Percentiles rank a stretch among this genome's conserved stretches.
phyloP scores from a whole-genome alignment of 2,888 invertebrate genomes.

The Lepidonotus clava region DNA sequence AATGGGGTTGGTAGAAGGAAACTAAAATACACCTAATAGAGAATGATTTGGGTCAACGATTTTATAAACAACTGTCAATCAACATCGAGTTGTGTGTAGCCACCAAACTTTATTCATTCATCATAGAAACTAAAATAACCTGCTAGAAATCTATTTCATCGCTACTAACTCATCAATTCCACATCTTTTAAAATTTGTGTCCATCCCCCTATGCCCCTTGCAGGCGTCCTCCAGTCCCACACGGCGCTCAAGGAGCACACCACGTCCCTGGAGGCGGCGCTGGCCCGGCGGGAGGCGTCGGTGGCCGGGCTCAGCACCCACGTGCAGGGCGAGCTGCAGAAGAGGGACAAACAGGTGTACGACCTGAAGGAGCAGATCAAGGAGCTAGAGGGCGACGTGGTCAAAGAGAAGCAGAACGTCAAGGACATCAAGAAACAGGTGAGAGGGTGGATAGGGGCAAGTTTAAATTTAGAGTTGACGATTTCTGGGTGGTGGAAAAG shows the following conservation, averaged over 20 bases:
- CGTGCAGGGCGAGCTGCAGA: slow-evolving; percentile 68
- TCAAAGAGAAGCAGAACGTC: slow-evolving; percentile 75
- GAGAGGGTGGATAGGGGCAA: no score
- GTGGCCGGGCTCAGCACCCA: slow-evolving; percentile 74
- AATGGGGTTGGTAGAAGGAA: no score
- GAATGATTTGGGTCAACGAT: no score
- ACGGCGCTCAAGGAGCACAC: slow-evolving; percentile 77
- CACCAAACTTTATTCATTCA: no score
- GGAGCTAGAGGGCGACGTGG: slow-evolving; percentile 74
- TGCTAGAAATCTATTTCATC: no score
- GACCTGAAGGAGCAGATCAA: slow-evolving; percentile 69
- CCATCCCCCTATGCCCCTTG: neutral
- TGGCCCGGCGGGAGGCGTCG: slow-evolving; percentile 77
- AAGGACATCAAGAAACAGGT: slow-evolving; percentile 79
- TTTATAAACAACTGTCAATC: no score
- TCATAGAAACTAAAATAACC: no score
- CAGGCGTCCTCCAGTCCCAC: slow-evolving; percentile 78
- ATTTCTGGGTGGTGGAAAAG: no score
- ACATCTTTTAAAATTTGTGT: neutral
- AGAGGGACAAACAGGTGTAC: slow-evolving; percentile 54
- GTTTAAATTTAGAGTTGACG: no score
- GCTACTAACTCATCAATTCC: neutral
- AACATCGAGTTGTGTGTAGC: no score
- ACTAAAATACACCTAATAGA: no score
- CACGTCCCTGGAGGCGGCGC: slow-evolving; percentile 75